Percentiles rank a stretch among this genome's conserved stretches.
phyloP scores from a whole-genome alignment of 2,888 invertebrate genomes.

The Zonitis immaculata region DNA sequence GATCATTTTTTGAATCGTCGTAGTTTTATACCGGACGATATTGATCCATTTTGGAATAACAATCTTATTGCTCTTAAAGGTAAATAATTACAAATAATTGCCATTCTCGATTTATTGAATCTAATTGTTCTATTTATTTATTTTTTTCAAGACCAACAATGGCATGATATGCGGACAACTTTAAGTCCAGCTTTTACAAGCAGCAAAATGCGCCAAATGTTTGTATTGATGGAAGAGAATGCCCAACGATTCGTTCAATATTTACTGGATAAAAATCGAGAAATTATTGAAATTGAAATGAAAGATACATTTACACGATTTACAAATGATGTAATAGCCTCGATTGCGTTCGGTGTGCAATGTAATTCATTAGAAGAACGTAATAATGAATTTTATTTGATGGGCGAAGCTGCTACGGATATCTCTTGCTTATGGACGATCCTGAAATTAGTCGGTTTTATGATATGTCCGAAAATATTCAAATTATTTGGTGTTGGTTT shows the following conservation, averaged over 20 bases:
- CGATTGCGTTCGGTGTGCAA: too few relatives aligned
- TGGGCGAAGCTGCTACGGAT: slow-evolving; percentile 50
- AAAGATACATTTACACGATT: slow-evolving; percentile 50
- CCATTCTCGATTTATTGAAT: background rate
- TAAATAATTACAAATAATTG: too few relatives aligned
- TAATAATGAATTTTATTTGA: slow-evolving; percentile 54
- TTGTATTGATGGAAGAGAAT: slow-evolving; percentile 32
- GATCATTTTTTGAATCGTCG: too few relatives aligned
- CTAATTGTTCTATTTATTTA: too few relatives aligned
- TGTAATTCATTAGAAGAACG: slow-evolving; percentile 53
- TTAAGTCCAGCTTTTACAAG: slow-evolving; percentile 41
- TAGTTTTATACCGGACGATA: too few relatives aligned
- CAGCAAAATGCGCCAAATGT: slow-evolving; percentile 43
- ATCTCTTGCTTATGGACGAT: slow-evolving; percentile 25
- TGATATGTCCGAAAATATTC: slow-evolving; percentile 16
- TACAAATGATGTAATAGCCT: too few relatives aligned
- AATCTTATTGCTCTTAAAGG: background rate
- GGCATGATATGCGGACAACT: slow-evolving; percentile 40
- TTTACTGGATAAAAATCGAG: slow-evolving; percentile 23
- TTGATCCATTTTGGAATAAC: background rate
- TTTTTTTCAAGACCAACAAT: slow-evolving; percentile 33
- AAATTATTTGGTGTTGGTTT: slow-evolving; percentile 18
- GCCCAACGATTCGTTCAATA: slow-evolving; percentile 23
- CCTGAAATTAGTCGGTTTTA: slow-evolving; percentile 20
- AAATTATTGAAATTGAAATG: slow-evolving; percentile 42